Base-by-base conservation (phyloP, 2,113 vertebrate species). In the Pterophyllum scalare region DNA sequence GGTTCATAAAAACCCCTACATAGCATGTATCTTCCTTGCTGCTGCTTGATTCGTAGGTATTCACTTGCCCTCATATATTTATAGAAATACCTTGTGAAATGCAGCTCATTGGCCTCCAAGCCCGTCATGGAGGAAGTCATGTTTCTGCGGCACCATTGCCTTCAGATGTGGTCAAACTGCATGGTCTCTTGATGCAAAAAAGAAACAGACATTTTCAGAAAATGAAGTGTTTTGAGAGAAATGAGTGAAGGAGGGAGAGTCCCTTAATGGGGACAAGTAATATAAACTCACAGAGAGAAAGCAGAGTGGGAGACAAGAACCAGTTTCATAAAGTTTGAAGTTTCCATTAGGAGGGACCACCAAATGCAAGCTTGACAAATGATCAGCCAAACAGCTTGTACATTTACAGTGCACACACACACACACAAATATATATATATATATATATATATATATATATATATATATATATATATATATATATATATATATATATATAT, bases 211-310 rank as follows among this genome's bases (percentile, higher is more conserved):
- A 59, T 91, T 89, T 93, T 94, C 83, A 78, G 80, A 94, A 94
- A 94, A 95, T 93, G 93, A 94, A 93, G 93, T 95, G 95, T 94
- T 94, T 94, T 72, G 90, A 95, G 94, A 95, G 93, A 95, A 96
- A 96, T 94, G 93, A 90, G 77, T 90, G 87, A 88, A 28, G 61
- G 90, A 81, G 90, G 95, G 92, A 87, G 90, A 88, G 91, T 92
- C 93, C 94, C 95, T 84, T 93, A 85, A 46, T 79, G 77, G 79
- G 93, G 88, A 88, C 90, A 88, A 92, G 93, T 94, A 92, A 95
- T 89, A 92, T 93, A 94, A 94, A 94, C 92, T 94, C 89, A 87
- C 75, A 60, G 52, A 92, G 83, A 93, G 91, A 94, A 84, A 91
- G 87, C 86, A 88, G 93, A 94, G 95, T 94, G 94, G 89, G 95